Evolutionary conservation across 2,113 vertebrate species (phyloP).

Genomic region (Semicossyphus pulcher): DNA sequence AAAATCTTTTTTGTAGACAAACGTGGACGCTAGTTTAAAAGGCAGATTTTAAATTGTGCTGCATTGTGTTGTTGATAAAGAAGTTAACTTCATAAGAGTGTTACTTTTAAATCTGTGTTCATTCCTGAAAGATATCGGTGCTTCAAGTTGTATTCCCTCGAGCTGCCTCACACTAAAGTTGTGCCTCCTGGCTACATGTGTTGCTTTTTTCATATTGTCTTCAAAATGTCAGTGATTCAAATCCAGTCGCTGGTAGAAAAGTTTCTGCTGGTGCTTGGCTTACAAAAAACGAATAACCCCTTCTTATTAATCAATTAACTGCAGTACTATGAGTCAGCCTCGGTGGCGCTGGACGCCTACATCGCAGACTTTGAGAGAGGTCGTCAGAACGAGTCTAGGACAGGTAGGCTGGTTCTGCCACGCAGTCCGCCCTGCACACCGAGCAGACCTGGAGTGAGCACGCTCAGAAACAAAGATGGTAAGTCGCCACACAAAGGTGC

Average conservation of each 20-base stretch:
- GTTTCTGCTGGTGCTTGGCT: not conserved
- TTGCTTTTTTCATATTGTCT: not conserved
- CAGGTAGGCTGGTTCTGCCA: slow-evolving; percentile 71
- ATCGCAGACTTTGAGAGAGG: slow-evolving; percentile 88
- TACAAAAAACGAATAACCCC: not conserved
- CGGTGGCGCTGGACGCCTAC: slow-evolving; percentile 90
- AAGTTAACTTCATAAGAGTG: too few relatives aligned
- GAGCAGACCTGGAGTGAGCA: slow-evolving; percentile 1
- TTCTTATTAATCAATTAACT: not conserved
- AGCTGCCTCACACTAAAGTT: not conserved
- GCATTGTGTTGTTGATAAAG: too few relatives aligned
- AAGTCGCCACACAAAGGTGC: not conserved
- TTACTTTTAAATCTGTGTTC: too few relatives aligned
- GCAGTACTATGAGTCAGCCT: slow-evolving; percentile 86
- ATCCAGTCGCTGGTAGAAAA: not conserved
- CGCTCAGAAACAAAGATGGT: slow-evolving; percentile 80
- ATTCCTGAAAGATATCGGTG: too few relatives aligned
- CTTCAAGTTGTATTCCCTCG: not conserved
- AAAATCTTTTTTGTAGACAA: too few relatives aligned
- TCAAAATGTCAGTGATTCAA: not conserved
- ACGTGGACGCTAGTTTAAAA: too few relatives aligned
- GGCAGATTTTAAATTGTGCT: too few relatives aligned
- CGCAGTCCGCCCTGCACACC: not conserved
- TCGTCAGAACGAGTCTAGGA: slow-evolving; percentile 20
- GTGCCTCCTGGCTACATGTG: not conserved